phyloP scores from a whole-genome alignment of 2,888 invertebrate species.

The Amphipyra berbera region DNA sequence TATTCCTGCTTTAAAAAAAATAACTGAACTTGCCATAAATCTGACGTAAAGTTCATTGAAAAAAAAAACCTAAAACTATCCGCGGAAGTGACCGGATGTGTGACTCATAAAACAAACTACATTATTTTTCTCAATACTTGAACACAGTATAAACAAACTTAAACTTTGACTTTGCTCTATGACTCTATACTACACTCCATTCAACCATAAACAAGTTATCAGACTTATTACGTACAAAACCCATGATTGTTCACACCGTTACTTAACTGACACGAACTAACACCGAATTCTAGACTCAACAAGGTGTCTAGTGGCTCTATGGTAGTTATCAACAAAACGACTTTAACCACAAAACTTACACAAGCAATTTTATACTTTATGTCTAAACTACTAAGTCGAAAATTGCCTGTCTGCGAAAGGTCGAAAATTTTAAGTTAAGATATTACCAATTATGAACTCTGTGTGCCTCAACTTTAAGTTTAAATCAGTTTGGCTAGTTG shows the following conservation, averaged over 20 bases:
- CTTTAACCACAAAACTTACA: slow-evolving; percentile 41
- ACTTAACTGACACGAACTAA: slow-evolving; percentile 70
- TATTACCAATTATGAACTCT: neutral
- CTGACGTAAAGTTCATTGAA: neutral
- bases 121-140: slow-evolving; percentile 1
- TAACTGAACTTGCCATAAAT: too few species aligned
- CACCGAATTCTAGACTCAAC: slow-evolving; percentile 83
- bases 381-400: accelerated
- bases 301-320: slow-evolving; percentile 81
- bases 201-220: slow-evolving; percentile 50
- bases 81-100: neutral
- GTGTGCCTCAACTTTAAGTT: accelerated
- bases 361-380: slow-evolving; percentile 1
- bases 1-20: too few species aligned
- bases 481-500: slow-evolving; percentile 28
- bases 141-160: neutral
- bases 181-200: slow-evolving; percentile 20
- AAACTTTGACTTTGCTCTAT: slow-evolving; percentile 1
- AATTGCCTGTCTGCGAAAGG: neutral
- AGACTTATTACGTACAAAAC: slow-evolving; percentile 59
- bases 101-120: neutral
- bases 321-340: slow-evolving; percentile 46
- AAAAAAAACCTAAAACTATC: neutral
- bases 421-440: neutral
- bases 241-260: slow-evolving; percentile 68